phyloP scores from a whole-genome alignment of 2,888 invertebrate species.

The Epirrita christyi region DNA sequence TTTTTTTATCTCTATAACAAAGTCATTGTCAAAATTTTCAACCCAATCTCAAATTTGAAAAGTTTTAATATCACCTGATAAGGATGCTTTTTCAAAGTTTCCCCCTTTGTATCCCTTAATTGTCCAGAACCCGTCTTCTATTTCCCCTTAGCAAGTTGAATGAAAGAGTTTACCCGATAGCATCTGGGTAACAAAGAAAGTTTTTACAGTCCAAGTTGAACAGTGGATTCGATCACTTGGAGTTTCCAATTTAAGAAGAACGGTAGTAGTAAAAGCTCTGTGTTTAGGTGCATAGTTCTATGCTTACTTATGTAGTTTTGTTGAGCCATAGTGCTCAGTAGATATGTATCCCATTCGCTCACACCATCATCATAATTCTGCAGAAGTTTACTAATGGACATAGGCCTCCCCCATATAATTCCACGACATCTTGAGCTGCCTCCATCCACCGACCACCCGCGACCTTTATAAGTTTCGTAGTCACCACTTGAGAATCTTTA shows the following conservation, averaged over 20 bases:
- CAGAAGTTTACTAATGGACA: too few species aligned
- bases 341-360: too few species aligned
- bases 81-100: conserved; percentile 23
- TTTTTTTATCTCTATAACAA: too few species aligned
- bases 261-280: conserved; percentile 63
- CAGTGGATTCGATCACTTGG: conserved; percentile 69
- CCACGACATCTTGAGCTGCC: too few species aligned
- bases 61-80: conserved; percentile 24
- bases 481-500: too few species aligned
- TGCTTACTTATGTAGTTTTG: conserved; percentile 8
- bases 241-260: conserved; percentile 78
- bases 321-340: neutral
- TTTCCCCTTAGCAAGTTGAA: conserved; percentile 54
- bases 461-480: too few species aligned
- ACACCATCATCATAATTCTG: too few species aligned
- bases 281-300: conserved; percentile 39
- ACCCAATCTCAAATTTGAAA: conserved; percentile 28
- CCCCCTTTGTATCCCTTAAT: conserved; percentile 27
- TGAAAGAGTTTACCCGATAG: conserved; percentile 72
- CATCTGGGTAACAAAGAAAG: conserved; percentile 82
- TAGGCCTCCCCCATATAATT: too few species aligned
- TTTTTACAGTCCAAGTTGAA: conserved; percentile 78
- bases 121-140: conserved; percentile 42
- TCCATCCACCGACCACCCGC: too few species aligned
- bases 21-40: too few species aligned